Evolutionary conservation across 1,140 invertebrate species (phyloP), one percentile per base, ranked within the genome.

Genomic region (Magallana gigas): DNA sequence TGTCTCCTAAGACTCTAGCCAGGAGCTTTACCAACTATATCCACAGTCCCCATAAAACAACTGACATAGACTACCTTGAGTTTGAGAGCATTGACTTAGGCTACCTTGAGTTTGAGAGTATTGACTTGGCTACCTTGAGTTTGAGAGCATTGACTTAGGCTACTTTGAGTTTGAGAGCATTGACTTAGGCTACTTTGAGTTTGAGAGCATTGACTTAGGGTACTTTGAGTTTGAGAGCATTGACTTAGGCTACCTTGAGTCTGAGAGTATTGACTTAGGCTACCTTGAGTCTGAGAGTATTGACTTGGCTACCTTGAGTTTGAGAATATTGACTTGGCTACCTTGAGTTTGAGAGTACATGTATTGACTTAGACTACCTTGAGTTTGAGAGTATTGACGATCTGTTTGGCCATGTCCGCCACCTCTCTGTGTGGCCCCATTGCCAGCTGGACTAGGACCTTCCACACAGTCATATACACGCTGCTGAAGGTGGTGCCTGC

Each of bases 391-490:
- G 97, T 96, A 91, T 96, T 96, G 9, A 97, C 97, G 57, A 99
- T 96, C 92, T 96, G 96, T 90, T 96, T 96, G 3, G 97, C 97
- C 94, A 98, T 96, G 80, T 95, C 94, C 1, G 97, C 95, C 6
- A 99, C 97, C 8, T 96, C 96, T 9, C 97, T 97, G 95, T 97
- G 96, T 12, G 98, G 98, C 96, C 99, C 98, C 86, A 96, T 96
- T 83, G 97, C 96, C 86, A 98, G 96, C 68, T 95, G 95, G 82
- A 96, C 95, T 84, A 99, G 95, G 71, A 97, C 96, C 91, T 96
- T 96, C 98, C 98, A 99, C 80, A 99, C 95, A 94, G 97, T 98
- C 93, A 96, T 96, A 94, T 98, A 98, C 64, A 98, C 97, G 83
- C 92, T 95, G 62, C 91, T 93, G 83, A 92, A 93, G 36, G 90